Evolutionary conservation across 2,797 vertebrate genomes (phyloP).

Genomic region (Tauraco hartlaubi): DNA sequence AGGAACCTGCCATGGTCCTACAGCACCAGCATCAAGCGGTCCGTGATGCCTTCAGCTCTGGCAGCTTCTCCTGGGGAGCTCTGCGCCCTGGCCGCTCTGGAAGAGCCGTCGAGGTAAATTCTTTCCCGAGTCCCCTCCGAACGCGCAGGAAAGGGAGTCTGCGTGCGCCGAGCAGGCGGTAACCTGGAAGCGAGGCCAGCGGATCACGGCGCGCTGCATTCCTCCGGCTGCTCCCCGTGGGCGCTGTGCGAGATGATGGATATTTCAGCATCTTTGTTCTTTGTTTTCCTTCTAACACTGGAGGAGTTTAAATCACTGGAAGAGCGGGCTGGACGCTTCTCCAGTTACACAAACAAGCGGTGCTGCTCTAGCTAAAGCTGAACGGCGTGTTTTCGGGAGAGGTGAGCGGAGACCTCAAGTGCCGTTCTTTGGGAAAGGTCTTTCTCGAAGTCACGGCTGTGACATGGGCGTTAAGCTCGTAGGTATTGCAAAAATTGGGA

Average conservation of each 20-base stretch:
- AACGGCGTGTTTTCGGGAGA: not conserved
- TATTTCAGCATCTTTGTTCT: slow-evolving; percentile 81
- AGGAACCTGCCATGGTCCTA: fast-evolving
- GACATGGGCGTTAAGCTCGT: not conserved
- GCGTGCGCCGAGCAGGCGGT: not conserved
- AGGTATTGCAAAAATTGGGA: not conserved
- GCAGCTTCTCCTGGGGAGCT: not conserved
- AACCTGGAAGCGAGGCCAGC: slow-evolving; percentile 22
- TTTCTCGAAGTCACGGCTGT: not conserved
- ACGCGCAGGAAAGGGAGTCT: slow-evolving; percentile 73
- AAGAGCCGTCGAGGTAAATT: slow-evolving; percentile 45
- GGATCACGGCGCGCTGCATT: slow-evolving; percentile 50
- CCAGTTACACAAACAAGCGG: slow-evolving; percentile 70
- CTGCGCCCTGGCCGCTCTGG: slow-evolving; percentile 13
- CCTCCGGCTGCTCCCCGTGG: slow-evolving; percentile 65
- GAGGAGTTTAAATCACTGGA: slow-evolving; percentile 77
- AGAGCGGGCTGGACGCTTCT: slow-evolving; percentile 63
- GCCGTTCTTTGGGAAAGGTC: not conserved
- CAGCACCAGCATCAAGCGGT: not conserved
- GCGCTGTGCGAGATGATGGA: slow-evolving; percentile 73
- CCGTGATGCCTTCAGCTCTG: not conserved
- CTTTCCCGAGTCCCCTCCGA: not conserved
- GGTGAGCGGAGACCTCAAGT: not conserved
- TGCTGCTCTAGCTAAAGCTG: not conserved
- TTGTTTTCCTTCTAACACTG: slow-evolving; percentile 71